phyloP scores from a whole-genome alignment of 2,888 invertebrate genomes.

The Eupithecia inturbata region DNA sequence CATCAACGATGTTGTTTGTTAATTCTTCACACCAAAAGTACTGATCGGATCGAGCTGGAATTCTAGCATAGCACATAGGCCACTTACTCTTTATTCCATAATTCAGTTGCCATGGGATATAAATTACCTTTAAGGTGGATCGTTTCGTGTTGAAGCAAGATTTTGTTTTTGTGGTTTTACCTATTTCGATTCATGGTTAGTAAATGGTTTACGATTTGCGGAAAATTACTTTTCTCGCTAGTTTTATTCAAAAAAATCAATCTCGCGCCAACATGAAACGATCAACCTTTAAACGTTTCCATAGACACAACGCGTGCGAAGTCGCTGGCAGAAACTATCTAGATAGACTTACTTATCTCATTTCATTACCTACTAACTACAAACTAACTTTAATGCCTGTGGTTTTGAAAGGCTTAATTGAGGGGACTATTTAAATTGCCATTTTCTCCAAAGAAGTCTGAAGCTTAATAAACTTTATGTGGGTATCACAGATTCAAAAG shows the following conservation, averaged over 20 bases:
- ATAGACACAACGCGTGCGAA: not conserved
- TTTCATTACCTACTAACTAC: not conserved
- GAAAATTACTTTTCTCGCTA: no score
- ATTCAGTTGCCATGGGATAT: not conserved
- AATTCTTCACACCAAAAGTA: not conserved
- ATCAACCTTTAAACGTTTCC: not conserved
- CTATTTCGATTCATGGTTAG: no score
- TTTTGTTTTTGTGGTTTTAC: no score
- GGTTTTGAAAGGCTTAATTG: constrained; percentile 20
- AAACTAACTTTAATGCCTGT: constrained; percentile 17
- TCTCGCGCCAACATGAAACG: no score
- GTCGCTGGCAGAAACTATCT: not conserved
- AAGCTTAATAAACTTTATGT: constrained; percentile 14
- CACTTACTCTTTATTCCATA: not conserved
- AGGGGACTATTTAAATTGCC: constrained; percentile 13
- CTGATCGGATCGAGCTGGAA: not conserved
- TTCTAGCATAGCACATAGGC: not conserved
- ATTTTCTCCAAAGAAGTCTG: constrained; percentile 15
- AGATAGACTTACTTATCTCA: not conserved
- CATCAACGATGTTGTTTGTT: not conserved
- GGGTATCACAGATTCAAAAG: not conserved
- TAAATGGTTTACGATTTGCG: no score
- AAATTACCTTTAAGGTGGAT: no score
- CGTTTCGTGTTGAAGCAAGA: no score
- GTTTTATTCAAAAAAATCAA: no score